A percentile compares a stretch with the other conserved stretches of the same genome.
Conservation (phyloP, 2,888 invertebrate species). For the Caenorhabditis drosophilae region DNA sequence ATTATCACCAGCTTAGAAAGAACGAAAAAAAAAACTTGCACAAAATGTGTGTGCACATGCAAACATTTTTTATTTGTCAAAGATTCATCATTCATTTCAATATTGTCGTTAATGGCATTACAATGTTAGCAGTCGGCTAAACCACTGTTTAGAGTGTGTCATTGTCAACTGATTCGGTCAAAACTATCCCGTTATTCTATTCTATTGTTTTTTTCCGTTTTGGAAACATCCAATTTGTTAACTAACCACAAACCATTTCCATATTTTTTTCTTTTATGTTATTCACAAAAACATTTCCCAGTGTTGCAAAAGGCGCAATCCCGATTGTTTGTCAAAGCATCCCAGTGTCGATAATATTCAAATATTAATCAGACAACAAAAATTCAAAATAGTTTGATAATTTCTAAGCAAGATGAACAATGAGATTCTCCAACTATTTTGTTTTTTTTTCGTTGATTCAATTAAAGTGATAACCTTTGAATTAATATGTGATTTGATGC, state of each 20-base stretch:
- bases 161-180: neutral
- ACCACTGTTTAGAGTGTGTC: conserved; percentile 2
- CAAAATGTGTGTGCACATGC: too few species aligned
- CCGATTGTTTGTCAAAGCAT: neutral
- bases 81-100: neutral
- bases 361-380: too few species aligned
- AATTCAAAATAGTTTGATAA: too few species aligned
- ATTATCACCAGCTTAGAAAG: conserved; percentile 6
- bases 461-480: conserved; percentile 4
- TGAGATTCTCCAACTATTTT: too few species aligned
- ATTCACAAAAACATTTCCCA: neutral
- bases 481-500: neutral
- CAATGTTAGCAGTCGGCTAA: too few species aligned
- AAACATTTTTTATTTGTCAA: too few species aligned
- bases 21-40: too few species aligned
- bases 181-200: neutral
- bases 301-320: neutral
- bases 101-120: neutral
- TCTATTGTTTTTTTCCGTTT: neutral
- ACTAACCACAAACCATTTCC: too few species aligned
- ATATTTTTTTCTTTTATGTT: neutral
- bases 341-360: too few species aligned
- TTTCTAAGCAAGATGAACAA: too few species aligned
- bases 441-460: too few species aligned
- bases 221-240: neutral